Base-by-base conservation (phyloP, 2,888 invertebrate species). In the Ernsta delagoae region DNA sequence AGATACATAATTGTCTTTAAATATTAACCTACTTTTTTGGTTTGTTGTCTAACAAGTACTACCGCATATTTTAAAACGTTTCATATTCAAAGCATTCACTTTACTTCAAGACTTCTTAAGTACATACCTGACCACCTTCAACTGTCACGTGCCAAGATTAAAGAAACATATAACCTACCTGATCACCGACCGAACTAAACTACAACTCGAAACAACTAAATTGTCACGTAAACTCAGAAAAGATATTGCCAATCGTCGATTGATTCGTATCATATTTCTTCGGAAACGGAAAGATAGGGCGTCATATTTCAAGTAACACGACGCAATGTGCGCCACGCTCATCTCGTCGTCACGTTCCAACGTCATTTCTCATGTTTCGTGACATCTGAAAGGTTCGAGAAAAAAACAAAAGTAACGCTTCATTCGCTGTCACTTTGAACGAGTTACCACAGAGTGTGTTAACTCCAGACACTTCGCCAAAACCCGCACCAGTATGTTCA, bases 321-420 rank as follows among this genome's bases (percentile, higher is more conserved):
- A 68, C 57, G 68, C 68, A 68, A 68, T 68, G 57, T 68, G 62
- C 48, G 68, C 56, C 43, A 68, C 56, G 56, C 50, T 57, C 60
- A 9, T 54, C 74, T 72, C 77, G 74, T 75, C 74, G 80, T 80
- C 83, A 82, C 81, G 82, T 82, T 70, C 78, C 61, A 62, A 48
- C 74, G 75, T 76, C 79, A 80, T 82, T 80, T 78, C 77, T 82
- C 78, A 83, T 75, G 73, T 68, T 72, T 71, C 75, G 72, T 79
- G 82, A 81, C 78, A 78, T 76, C 76, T 73, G 73, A 74, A 75
- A 77, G 72, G 75, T 75, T 66, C 71, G 77, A 73, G 74, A 76
- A 75, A 80, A 81, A 82, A 81, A 53, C 75, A 76, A 70, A 70
- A 70, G 70, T 63, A 59, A 65, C 65, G 53, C 36, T 62, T 65